Evolutionary conservation across 1,140 invertebrate species (phyloP), one percentile per base, ranked within the genome.

Genomic region (Phymastichus coffea): DNA sequence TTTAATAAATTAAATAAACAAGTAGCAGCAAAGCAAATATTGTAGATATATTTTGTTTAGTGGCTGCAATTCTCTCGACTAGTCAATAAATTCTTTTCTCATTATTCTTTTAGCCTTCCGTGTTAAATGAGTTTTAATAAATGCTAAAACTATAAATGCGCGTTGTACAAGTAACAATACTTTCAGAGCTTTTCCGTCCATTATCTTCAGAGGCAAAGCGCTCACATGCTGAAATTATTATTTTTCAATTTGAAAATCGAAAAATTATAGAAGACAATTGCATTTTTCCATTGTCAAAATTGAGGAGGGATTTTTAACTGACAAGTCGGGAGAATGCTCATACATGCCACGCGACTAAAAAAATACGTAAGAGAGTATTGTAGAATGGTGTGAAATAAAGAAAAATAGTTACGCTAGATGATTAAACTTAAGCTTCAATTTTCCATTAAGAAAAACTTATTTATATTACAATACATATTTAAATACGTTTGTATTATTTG

Each of bases 401-500:
- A 56, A 59, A 44, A 56, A 75, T 77, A 77, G 75, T 71, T 69
- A 75, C 70, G 76, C 74, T 76, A 79, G 75, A 76, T 68, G 65
- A 69, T 65, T 66, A 66, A 66, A 43, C 26, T 67, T 71, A 69
- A 70, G 64, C 70, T 70, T 70, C 55, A 53, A 63, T 63, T 61
- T 71, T 64, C 66, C 63, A 59, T 51, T 66, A 62, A 66, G 65
- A 66, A 57, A 57, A 64, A 68, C 30, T 65, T 14, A 63, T 76
- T 73, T 76, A 47, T 56, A 77, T 74, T 72, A 72, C 70, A 72
- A 73, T 55, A 60, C 46, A 76, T 77, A 77, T 79, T 77, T 77
- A 75, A 71, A 77, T 75, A 77, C 68, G 69, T 79, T 79, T 78
- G 72, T 78, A 78, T 78, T 73, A 74, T 78, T 77, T 72, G 68